Conservation (phyloP, 2,797 vertebrate genomes). For the Leucoraja ocellata region DNA sequence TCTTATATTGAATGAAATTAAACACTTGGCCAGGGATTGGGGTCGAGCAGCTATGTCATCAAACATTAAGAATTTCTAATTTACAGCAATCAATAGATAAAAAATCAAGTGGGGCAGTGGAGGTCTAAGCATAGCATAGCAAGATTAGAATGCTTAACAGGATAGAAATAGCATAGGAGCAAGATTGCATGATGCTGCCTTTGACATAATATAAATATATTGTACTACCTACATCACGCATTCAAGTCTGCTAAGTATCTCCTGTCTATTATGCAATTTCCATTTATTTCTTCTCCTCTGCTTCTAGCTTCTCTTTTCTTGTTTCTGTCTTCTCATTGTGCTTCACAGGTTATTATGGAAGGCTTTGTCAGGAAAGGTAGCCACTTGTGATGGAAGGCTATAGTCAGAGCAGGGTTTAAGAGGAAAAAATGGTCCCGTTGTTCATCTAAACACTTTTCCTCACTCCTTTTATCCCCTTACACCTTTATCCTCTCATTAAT, state of each 20-base stretch:
- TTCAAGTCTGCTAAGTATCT: not conserved
- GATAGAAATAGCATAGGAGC: not conserved
- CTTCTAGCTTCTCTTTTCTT: not conserved
- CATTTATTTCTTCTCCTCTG: not conserved
- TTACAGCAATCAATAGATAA: not conserved
- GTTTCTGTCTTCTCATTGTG: not conserved
- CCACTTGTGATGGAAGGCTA: not conserved
- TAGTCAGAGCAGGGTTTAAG: not conserved
- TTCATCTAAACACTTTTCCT: not conserved
- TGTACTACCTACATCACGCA: not conserved
- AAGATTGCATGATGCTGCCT: not conserved
- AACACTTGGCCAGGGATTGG: too few species aligned
- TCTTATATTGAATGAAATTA: not conserved
- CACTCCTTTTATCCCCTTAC: not conserved
- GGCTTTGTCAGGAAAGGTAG: not conserved
- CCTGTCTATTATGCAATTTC: not conserved
- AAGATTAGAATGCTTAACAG: too few species aligned
- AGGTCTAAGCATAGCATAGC: not conserved
- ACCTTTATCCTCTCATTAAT: not conserved
- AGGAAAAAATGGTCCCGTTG: not conserved
- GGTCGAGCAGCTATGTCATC: too few species aligned
- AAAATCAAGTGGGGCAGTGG: not conserved
- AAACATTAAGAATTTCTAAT: not conserved
- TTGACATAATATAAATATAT: not conserved
- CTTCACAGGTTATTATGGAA: not conserved